A percentile compares a stretch with the other conserved stretches of the same genome.
phyloP scores from a whole-genome alignment of 92 coral and sea anemone genomes.

The Porites rus region DNA sequence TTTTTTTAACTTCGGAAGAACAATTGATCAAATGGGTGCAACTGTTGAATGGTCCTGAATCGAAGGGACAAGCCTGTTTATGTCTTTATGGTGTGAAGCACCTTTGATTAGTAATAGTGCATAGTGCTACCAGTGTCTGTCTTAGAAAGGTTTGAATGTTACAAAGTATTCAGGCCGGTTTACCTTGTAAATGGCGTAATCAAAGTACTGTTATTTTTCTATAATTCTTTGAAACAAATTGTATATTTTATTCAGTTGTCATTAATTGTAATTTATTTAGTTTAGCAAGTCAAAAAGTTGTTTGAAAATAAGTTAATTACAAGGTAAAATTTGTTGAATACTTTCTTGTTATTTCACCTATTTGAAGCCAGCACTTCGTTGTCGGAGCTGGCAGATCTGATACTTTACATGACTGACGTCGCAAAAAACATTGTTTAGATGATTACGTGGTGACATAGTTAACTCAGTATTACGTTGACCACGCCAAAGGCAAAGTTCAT shows the following conservation, averaged over 20 bases:
- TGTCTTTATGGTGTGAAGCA: background rate
- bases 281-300: background rate
- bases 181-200: background rate
- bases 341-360: too few relatives aligned
- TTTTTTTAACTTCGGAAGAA: background rate
- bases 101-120: background rate
- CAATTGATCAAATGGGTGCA: background rate
- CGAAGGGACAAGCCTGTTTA: background rate
- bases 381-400: too few relatives aligned
- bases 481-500: too few relatives aligned
- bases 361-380: too few relatives aligned
- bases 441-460: too few relatives aligned
- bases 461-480: too few relatives aligned
- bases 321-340: too few relatives aligned
- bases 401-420: too few relatives aligned
- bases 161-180: too few relatives aligned
- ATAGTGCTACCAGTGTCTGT: background rate
- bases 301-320: background rate
- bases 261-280: background rate
- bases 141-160: background rate
- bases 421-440: too few relatives aligned
- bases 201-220: constrained; percentile 17
- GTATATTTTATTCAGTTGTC: background rate
- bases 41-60: background rate
- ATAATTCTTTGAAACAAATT: background rate